These are phyloP conservation scores for Acanthornis magna DNA, from an alignment of 2,797 vertebrate species.

Conservation along the genomic window DNA sequence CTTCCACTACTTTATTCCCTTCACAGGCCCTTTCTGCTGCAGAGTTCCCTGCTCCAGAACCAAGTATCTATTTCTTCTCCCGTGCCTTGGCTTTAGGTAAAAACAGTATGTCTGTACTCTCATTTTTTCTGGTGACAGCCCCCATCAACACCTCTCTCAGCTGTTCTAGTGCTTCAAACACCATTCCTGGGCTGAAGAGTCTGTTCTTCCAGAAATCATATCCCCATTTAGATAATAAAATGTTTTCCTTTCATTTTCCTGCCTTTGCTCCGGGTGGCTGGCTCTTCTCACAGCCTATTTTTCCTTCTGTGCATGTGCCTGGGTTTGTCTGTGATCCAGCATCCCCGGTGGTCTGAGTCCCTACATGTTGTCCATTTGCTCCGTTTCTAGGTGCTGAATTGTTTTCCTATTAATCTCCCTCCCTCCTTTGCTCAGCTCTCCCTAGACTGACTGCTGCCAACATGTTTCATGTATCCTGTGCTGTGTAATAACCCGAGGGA, in stretches of 20 bases:
- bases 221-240: slow-evolving; percentile 35
- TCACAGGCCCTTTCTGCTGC: background rate
- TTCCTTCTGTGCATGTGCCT: background rate
- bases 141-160: slow-evolving; percentile 40
- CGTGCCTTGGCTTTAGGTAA: background rate
- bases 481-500: background rate
- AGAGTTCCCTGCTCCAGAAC: background rate
- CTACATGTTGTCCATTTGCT: background rate
- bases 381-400: slow-evolving; percentile 58
- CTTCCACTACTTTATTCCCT: background rate
- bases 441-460: slow-evolving; percentile 1
- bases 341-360: slow-evolving; percentile 15
- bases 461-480: background rate
- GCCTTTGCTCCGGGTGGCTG: background rate
- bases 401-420: slow-evolving; percentile 44
- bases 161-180: slow-evolving; percentile 35
- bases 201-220: slow-evolving; percentile 5
- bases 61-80: background rate
- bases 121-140: slow-evolving; percentile 21
- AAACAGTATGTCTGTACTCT: background rate
- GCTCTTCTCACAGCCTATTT: background rate
- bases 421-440: slow-evolving; percentile 15
- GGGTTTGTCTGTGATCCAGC: slow-evolving; percentile 23
- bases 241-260: slow-evolving; percentile 2
- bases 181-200: slow-evolving; percentile 13